These are phyloP conservation scores for Eupithecia inturbata DNA, from an alignment of 2,888 invertebrate genomes.

Conservation along the genomic window DNA sequence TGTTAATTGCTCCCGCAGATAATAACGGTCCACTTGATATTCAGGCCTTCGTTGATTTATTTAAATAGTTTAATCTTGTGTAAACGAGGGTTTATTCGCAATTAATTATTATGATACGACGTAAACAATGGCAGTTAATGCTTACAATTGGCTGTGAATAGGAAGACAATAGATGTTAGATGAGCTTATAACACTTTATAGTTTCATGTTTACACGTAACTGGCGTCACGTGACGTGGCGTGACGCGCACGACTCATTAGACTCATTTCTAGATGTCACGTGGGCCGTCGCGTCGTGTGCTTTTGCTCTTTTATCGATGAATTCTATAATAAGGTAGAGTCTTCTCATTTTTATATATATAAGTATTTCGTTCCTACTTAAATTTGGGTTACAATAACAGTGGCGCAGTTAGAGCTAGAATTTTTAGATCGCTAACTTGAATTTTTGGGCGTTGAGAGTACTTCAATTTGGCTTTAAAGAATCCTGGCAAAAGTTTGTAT, in stretches of 20 bases:
- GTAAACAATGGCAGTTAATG: conserved; percentile 15
- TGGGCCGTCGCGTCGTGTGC: not conserved
- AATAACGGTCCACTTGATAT: conserved; percentile 34
- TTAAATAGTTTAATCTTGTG: conserved; percentile 40
- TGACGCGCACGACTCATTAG: no score
- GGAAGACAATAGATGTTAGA: conserved; percentile 1
- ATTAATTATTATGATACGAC: conserved; percentile 31
- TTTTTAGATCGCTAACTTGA: not conserved
- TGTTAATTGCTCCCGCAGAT: conserved; percentile 39
- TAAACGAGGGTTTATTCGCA: conserved; percentile 31
- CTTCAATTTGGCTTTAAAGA: not conserved
- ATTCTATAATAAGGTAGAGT: no score
- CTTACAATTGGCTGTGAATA: conserved; percentile 10
- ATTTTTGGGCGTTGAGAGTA: not conserved
- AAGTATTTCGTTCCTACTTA: not conserved
- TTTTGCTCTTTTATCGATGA: not conserved
- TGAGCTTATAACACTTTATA: not conserved
- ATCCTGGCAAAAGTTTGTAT: not conserved
- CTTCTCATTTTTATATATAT: not conserved
- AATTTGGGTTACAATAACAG: not conserved
- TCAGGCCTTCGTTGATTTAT: conserved; percentile 39
- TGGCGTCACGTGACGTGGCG: not conserved
- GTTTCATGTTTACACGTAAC: not conserved
- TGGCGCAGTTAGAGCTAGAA: not conserved
- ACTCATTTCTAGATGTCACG: not conserved